Percentiles rank a stretch among this genome's conserved stretches.
Conservation (phyloP, 2,113 vertebrate species). For the Ondatra zibethicus region DNA sequence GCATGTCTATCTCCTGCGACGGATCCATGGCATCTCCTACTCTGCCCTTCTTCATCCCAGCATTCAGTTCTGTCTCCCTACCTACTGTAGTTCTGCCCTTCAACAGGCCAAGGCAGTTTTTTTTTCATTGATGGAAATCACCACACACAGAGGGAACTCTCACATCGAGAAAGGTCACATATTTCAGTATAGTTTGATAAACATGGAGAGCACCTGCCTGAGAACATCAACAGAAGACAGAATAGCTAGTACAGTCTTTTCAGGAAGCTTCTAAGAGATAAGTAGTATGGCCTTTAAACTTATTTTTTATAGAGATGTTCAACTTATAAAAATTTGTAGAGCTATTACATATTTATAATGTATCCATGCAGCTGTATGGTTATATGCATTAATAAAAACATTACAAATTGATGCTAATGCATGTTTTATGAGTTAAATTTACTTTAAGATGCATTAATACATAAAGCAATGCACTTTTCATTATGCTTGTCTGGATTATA, state of each 20-base stretch:
- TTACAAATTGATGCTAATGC: background rate
- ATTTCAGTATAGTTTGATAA: no score
- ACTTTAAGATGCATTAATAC: background rate
- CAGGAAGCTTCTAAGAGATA: background rate
- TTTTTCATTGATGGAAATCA: no score
- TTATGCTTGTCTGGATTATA: background rate
- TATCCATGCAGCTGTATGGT: background rate
- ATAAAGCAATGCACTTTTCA: background rate
- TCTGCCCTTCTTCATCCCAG: no score
- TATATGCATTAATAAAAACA: background rate
- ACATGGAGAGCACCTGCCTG: background rate
- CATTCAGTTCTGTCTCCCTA: no score
- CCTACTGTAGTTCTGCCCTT: no score
- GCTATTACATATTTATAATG: background rate
- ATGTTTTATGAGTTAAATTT: background rate
- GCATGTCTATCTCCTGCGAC: rapidly evolving
- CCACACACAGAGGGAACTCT: no score
- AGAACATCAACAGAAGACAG: background rate
- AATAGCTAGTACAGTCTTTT: rapidly evolving
- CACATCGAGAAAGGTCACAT: background rate
- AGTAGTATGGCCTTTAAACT: background rate
- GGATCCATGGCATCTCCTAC: no score
- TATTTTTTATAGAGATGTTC: background rate
- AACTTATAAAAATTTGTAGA: background rate
- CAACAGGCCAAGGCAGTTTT: no score